Evolutionary conservation across 2,113 vertebrate genomes (phyloP).

Genomic region (Microcebus tavaratra): DNA sequence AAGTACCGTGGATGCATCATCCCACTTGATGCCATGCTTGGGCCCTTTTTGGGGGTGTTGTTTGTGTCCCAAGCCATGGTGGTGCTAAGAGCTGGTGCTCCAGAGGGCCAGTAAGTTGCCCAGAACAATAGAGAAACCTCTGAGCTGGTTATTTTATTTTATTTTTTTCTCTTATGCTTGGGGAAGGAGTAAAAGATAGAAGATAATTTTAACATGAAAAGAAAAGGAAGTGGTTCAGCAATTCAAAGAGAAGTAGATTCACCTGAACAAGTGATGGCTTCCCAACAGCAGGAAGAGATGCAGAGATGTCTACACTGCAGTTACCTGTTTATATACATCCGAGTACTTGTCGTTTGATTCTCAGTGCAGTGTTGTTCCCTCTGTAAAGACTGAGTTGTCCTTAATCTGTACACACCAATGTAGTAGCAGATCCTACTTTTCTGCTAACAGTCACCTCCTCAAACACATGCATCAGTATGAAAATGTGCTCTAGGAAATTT

Average conservation of each 20-base stretch:
- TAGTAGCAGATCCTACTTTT: neutral
- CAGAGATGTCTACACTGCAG: neutral
- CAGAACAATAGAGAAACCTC: neutral
- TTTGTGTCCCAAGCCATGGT: neutral
- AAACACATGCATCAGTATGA: neutral
- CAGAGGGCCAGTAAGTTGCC: neutral
- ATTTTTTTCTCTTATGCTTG: neutral
- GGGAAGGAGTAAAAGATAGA: neutral
- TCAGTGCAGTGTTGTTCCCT: neutral
- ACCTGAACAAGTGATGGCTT: neutral
- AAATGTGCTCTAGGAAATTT: neutral
- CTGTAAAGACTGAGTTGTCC: neutral
- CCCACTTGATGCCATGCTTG: neutral
- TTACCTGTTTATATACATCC: neutral
- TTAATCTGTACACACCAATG: neutral
- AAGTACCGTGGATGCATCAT: neutral
- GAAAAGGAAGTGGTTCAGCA: neutral
- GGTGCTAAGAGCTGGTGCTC: neutral
- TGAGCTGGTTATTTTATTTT: neutral
- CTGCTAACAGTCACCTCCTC: neutral
- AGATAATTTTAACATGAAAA: slow-evolving; percentile 50
- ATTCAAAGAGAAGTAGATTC: neutral
- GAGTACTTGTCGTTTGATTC: neutral
- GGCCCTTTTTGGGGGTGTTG: neutral
- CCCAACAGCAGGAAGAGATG: neutral